Conservation (phyloP, 2,113 vertebrate genomes). For the Gallinago undulata region DNA sequence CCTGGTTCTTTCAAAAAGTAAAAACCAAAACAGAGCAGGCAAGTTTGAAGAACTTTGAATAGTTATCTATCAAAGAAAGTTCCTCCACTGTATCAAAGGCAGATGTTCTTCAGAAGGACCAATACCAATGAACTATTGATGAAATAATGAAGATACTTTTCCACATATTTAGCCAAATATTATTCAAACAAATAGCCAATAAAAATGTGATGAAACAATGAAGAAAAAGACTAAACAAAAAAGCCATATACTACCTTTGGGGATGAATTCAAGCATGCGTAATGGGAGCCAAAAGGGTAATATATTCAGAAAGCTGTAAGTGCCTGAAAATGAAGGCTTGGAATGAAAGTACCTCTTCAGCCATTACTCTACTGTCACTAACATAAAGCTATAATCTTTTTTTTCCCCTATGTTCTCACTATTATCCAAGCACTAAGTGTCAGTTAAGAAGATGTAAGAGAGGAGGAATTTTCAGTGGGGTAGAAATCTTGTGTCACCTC, state of each 20-base stretch:
- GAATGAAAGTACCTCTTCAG: slow-evolving; percentile 32
- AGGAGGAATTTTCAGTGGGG: slow-evolving; percentile 22
- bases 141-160: neutral
- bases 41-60: neutral
- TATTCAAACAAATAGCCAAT: neutral
- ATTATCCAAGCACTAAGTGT: slow-evolving; percentile 31
- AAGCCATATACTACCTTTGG: neutral
- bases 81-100: neutral
- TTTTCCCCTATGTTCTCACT: neutral
- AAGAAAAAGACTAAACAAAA: neutral
- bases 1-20: neutral
- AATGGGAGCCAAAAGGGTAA: slow-evolving; percentile 43
- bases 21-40: neutral
- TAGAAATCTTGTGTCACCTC: neutral
- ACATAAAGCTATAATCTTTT: slow-evolving; percentile 37
- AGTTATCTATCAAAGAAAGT: neutral
- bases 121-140: neutral
- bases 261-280: slow-evolving; percentile 8
- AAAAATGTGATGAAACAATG: neutral
- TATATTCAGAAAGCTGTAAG: slow-evolving; percentile 7
- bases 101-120: neutral
- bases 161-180: neutral
- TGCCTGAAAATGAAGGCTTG: slow-evolving; percentile 46
- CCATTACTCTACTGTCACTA: slow-evolving; percentile 36
- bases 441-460: slow-evolving; percentile 34